Evolutionary conservation across 1,140 invertebrate genomes (phyloP).

Genomic region (Bacillus rossius): DNA sequence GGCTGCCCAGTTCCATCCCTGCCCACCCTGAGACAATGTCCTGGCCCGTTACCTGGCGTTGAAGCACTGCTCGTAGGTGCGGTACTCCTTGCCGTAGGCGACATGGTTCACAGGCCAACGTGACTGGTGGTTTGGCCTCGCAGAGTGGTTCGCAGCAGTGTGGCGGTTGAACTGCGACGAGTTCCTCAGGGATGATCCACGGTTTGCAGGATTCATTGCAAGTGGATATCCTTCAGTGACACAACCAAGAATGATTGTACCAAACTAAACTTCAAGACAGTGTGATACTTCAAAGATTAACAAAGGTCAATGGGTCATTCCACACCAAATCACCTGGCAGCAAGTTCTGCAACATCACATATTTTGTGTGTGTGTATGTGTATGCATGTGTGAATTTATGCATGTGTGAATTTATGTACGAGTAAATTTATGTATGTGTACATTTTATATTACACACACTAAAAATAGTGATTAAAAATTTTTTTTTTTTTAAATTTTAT

Average conservation of each 20-base stretch:
- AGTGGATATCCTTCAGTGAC: not conserved
- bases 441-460: too few species aligned
- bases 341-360: too few species aligned
- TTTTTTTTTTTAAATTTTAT: too few species aligned
- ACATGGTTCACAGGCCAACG: constrained; percentile 18
- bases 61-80: constrained; percentile 14
- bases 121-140: constrained; percentile 6
- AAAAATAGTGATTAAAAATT: too few species aligned
- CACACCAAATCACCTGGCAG: not conserved
- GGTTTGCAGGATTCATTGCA: constrained; percentile 14
- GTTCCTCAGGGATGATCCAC: constrained; percentile 8
- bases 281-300: not conserved
- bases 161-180: constrained; percentile 13
- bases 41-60: constrained; percentile 6
- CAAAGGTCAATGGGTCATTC: not conserved
- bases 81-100: constrained; percentile 13
- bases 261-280: not conserved
- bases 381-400: too few species aligned
- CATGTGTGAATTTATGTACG: too few species aligned
- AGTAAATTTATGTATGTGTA: too few species aligned
- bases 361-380: too few species aligned
- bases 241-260: not conserved
- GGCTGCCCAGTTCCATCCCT: too few species aligned
- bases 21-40: too few species aligned
- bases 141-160: constrained; percentile 3